Evolutionary conservation across 1,140 invertebrate genomes (phyloP).

Genomic region (Sarcophaga peregrina): DNA sequence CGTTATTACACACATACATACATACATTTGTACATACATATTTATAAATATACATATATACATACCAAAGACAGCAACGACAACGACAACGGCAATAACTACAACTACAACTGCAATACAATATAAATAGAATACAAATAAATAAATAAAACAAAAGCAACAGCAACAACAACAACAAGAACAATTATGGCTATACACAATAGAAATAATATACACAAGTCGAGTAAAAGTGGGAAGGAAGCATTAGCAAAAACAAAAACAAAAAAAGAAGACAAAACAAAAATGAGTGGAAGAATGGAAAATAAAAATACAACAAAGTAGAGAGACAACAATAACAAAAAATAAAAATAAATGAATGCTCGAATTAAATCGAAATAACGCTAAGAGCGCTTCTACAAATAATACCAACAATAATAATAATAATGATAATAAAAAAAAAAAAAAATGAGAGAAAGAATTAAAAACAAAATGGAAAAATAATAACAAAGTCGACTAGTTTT

Average conservation of each 20-base stretch:
- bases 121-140: constrained; percentile 22
- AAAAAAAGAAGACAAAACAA: not conserved
- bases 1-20: too few species aligned
- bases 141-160: not conserved
- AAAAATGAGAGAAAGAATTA: too few species aligned
- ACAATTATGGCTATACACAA: too few species aligned
- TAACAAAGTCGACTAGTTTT: constrained; percentile 2
- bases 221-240: not conserved
- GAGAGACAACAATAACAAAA: not conserved
- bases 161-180: too few species aligned
- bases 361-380: constrained; percentile 10
- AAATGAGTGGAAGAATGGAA: not conserved
- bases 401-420: not conserved
- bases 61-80: not conserved
- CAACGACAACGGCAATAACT: too few species aligned
- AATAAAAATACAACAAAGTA: too few species aligned
- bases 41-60: too few species aligned
- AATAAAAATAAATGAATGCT: constrained; percentile 9
- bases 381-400: constrained; percentile 1
- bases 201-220: not conserved
- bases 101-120: not conserved
- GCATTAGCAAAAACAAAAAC: not conserved
- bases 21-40: too few species aligned
- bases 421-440: too few species aligned
- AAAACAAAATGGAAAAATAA: not conserved